phyloP scores from a whole-genome alignment of 2,888 invertebrate genomes.

The Chymomyza fuscimana region DNA sequence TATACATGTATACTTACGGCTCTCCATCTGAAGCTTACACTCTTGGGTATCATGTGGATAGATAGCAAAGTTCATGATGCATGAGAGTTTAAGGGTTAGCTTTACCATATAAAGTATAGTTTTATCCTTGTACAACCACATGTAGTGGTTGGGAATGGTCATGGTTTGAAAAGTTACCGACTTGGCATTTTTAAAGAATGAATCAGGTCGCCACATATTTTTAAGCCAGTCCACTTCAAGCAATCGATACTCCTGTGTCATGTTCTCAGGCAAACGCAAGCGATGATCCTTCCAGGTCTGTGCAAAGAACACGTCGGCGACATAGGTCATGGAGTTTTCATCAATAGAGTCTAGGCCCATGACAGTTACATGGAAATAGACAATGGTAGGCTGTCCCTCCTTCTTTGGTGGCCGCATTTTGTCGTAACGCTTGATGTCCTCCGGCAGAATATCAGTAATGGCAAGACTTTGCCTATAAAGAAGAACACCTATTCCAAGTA shows the following conservation, averaged over 20 bases:
- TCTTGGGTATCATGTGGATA: slow-evolving; percentile 97
- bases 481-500: not conserved
- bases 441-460: slow-evolving; percentile 91
- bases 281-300: slow-evolving; percentile 96
- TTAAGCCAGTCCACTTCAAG: slow-evolving; percentile 94
- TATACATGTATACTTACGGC: slow-evolving; percentile 84
- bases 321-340: slow-evolving; percentile 97
- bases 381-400: slow-evolving; percentile 92
- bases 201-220: slow-evolving; percentile 96
- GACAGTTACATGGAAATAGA: slow-evolving; percentile 95
- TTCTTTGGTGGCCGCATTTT: slow-evolving; percentile 96
- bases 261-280: slow-evolving; percentile 91
- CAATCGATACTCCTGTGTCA: slow-evolving; percentile 94
- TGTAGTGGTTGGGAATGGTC: slow-evolving; percentile 96
- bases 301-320: slow-evolving; percentile 94
- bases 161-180: slow-evolving; percentile 96
- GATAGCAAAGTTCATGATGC: slow-evolving; percentile 96
- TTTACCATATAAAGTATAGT: slow-evolving; percentile 91
- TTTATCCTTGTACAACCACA: slow-evolving; percentile 93
- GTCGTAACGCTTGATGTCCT: slow-evolving; percentile 92
- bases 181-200: slow-evolving; percentile 96
- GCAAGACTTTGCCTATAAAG: slow-evolving; percentile 83
- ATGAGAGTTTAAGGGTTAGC: slow-evolving; percentile 92
- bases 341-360: slow-evolving; percentile 98
- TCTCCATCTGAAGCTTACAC: slow-evolving; percentile 96